Percentiles rank a stretch among this genome's conserved stretches.
Conservation (phyloP, 2,888 invertebrate genomes). For the Noctua pronuba region DNA sequence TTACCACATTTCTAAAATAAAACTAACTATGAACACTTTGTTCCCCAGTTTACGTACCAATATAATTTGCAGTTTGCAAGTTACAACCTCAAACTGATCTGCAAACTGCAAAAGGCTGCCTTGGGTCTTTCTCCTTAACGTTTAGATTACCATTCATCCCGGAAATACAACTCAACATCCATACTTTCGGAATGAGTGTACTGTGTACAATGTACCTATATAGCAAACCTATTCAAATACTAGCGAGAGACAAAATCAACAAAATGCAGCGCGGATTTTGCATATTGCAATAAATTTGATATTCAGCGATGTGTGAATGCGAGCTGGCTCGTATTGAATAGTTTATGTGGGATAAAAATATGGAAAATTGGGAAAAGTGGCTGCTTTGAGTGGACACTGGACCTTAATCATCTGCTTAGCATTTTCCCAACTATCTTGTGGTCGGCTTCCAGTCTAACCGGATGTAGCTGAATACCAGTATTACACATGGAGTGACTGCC, state of each 20-base stretch:
- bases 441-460: neutral
- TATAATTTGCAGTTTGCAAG: too few species aligned
- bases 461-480: neutral
- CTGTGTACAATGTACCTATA: neutral
- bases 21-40: too few species aligned
- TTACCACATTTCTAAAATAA: too few species aligned
- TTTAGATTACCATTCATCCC: neutral
- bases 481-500: too few species aligned
- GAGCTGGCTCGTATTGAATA: neutral
- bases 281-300: neutral
- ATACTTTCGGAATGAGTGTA: constrained; percentile 14
- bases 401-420: neutral
- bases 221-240: neutral
- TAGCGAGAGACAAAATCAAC: constrained; percentile 18
- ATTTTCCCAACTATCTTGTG: neutral
- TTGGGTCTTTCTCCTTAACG: neutral
- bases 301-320: neutral
- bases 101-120: too few species aligned
- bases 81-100: too few species aligned
- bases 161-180: constrained; percentile 21
- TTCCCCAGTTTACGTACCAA: too few species aligned
- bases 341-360: neutral
- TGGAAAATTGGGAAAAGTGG: neutral
- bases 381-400: neutral
- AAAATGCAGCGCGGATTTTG: constrained; percentile 21